Conservation (phyloP, 2,113 vertebrate species). For the Hippocampus mohnikei region DNA sequence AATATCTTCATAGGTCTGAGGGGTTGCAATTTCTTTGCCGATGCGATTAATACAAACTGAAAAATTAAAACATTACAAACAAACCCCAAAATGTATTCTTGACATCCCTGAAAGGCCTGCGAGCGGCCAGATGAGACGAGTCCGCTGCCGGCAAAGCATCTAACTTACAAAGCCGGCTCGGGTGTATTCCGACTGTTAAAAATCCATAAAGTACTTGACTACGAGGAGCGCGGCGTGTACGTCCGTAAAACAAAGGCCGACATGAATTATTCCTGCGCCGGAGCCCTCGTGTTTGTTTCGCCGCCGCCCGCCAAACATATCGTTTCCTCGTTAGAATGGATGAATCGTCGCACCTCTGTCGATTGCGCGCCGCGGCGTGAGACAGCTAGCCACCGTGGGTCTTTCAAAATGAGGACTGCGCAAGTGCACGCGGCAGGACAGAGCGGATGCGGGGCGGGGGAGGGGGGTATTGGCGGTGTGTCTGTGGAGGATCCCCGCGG, state of each 20-base stretch:
- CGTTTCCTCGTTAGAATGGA: conserved; percentile 40
- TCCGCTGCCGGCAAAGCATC: conserved; percentile 24
- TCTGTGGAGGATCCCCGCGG: background rate
- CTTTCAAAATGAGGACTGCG: background rate
- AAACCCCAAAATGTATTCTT: background rate
- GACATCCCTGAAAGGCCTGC: background rate
- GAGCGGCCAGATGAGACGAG: background rate
- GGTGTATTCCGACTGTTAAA: conserved; percentile 51
- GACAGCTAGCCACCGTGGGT: background rate
- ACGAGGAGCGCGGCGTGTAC: background rate
- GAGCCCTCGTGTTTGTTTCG: conserved; percentile 33
- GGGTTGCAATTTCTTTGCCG: too few species aligned
- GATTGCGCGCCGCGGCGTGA: background rate
- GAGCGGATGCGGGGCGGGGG: too few species aligned
- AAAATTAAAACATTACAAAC: too few species aligned
- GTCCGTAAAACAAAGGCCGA: conserved; percentile 1
- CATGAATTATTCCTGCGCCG: conserved; percentile 41
- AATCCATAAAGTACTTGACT: conserved; percentile 29
- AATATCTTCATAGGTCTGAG: background rate
- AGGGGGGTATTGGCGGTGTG: background rate
- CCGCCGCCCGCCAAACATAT: conserved; percentile 2
- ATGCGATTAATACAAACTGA: too few species aligned
- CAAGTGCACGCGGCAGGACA: background rate
- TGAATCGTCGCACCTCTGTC: conserved; percentile 1
- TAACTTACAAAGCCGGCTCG: conserved; percentile 45